These are phyloP conservation scores for Drosophila phalerata DNA, from an alignment of 2,888 invertebrate genomes.

Conservation along the genomic window DNA sequence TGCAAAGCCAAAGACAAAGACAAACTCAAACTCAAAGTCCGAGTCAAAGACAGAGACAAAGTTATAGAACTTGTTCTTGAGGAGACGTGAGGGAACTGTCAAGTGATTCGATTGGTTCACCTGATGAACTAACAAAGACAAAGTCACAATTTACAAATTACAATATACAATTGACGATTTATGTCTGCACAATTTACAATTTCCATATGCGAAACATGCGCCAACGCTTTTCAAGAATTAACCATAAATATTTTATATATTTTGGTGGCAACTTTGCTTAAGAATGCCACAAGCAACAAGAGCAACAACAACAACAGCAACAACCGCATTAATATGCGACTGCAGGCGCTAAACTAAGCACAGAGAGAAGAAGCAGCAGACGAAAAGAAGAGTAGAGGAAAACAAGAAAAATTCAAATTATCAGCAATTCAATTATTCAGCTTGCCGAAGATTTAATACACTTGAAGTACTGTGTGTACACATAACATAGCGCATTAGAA, in stretches of 20 bases:
- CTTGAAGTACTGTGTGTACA: neutral
- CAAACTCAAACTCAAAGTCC: neutral
- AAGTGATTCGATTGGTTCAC: conserved; percentile 18
- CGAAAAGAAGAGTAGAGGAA: neutral
- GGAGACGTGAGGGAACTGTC: conserved; percentile 61
- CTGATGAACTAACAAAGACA: conserved; percentile 5
- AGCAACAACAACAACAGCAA: conserved; percentile 1
- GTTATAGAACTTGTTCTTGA: conserved; percentile 40
- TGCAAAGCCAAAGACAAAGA: conserved; percentile 24
- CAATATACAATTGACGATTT: neutral
- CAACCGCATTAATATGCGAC: conserved; percentile 50
- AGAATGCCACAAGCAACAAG: conserved; percentile 26
- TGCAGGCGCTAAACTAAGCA: conserved; percentile 40
- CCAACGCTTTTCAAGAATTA: conserved; percentile 55
- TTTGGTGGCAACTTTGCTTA: conserved; percentile 37
- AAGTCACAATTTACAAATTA: neutral
- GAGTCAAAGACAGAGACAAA: neutral
- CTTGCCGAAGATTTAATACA: neutral
- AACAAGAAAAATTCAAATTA: neutral
- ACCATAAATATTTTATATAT: conserved; percentile 51
- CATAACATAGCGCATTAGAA: no score
- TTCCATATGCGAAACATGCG: conserved; percentile 71
- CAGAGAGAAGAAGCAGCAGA: conserved; percentile 1
- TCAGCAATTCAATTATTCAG: neutral
- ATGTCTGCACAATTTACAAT: conserved; percentile 15